Percentiles rank a stretch among this genome's conserved stretches.
phyloP scores from a whole-genome alignment of 2,888 invertebrate species.

The Plemyria rubiginata region DNA sequence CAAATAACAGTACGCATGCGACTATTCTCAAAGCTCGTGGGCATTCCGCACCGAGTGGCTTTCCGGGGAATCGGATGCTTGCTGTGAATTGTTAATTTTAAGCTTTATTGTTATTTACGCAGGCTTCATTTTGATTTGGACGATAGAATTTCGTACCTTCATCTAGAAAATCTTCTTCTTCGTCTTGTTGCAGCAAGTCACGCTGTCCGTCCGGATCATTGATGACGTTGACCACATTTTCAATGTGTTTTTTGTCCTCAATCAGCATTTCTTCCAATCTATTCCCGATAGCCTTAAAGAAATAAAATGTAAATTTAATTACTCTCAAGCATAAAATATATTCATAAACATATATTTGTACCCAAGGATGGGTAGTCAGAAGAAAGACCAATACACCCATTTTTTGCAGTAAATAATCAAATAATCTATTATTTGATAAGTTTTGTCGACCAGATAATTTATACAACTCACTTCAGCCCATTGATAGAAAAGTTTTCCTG shows the following conservation, averaged over 20 bases:
- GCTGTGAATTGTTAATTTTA: constrained; percentile 69
- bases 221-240: constrained; percentile 87
- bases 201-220: constrained; percentile 91
- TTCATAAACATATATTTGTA: too few species aligned
- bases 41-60: constrained; percentile 91
- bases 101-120: constrained; percentile 26
- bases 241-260: constrained; percentile 91
- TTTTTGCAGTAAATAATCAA: too few species aligned
- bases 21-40: constrained; percentile 95
- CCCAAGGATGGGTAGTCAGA: too few species aligned
- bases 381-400: too few species aligned
- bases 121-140: constrained; percentile 14
- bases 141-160: constrained; percentile 87
- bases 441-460: not conserved
- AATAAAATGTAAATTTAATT: not conserved
- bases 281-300: constrained; percentile 89
- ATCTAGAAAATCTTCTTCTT: constrained; percentile 98
- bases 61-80: constrained; percentile 86
- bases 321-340: too few species aligned
- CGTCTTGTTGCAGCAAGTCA: constrained; percentile 92
- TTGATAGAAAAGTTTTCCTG: constrained; percentile 98
- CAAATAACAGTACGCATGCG: constrained; percentile 97
- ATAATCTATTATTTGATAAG: too few species aligned
- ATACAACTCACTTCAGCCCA: constrained; percentile 93
- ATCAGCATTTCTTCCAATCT: constrained; percentile 95